Evolutionary conservation across 2,113 vertebrate species (phyloP), one percentile per base, ranked within the genome.

Genomic region (Oriolus oriolus): DNA sequence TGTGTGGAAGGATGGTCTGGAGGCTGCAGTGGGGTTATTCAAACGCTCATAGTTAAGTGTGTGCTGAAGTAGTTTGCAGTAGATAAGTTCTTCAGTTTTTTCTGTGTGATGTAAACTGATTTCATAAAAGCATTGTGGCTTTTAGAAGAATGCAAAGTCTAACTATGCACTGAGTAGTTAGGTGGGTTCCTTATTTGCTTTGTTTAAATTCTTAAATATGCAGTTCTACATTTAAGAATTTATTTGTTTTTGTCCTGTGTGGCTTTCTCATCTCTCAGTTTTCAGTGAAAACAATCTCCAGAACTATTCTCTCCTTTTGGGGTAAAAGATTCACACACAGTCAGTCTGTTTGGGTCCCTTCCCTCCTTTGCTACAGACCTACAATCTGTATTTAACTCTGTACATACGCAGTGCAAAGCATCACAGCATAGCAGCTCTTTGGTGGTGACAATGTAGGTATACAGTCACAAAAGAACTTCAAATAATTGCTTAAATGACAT

Each of bases 331-430:
- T 92, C 65, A 80, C 5, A 44, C 75, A 57, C 47, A 94, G 39
- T 59, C 54, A 82, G 60, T 54, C 41, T 44, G 52, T 80, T 82
- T 76, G 60, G 84, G 80, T 52, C 64, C 90, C 69, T 35, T 57
- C 59, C 45, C 33, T 80, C 57, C 74, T 80, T 44, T 84, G 71
- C 73, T 44, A 16, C 95, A 91, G 56, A 82, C 92, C 80, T 60
- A 37, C 80, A 65, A 37, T 92, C 95, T 97, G 57, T 96, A 93
- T 97, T 97, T 96, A 96, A 94, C 95, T 87, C 69, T 53, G 77
- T 45, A 50, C 77, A 49, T n/a, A 56, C 14, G 54, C 79, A 91
- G 89, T 54, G 91, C 74, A 64, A 95, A 93, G 87, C 95, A 85
- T 93, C 33, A 28, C 35, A 90, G 86, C 75, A 54, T 6, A 84